Conservation (phyloP, 1,140 invertebrate species). For the Anastrepha ludens region DNA sequence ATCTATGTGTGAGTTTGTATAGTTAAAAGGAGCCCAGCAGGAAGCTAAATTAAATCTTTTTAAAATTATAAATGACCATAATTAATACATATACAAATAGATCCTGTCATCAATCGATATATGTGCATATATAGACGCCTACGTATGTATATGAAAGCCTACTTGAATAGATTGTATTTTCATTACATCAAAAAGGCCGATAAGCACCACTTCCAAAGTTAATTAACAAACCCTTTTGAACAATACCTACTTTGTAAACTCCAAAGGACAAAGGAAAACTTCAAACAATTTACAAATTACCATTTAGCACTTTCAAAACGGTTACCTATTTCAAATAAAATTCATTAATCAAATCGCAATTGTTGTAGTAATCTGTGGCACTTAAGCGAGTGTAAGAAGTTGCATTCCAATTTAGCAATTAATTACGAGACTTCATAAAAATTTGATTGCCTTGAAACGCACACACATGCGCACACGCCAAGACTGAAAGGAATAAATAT, state of each 20-base stretch:
- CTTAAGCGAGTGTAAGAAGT: neutral
- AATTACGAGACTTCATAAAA: slow-evolving; percentile 21
- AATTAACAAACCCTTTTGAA: neutral
- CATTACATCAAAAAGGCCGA: neutral
- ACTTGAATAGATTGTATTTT: neutral
- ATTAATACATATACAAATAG: no score
- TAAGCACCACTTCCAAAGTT: neutral
- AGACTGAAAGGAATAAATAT: neutral
- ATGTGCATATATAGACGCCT: no score
- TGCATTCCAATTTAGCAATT: slow-evolving; percentile 12
- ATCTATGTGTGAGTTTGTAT: no score
- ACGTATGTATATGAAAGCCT: no score
- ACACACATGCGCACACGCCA: neutral
- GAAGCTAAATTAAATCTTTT: no score
- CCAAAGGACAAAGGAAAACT: slow-evolving; percentile 8
- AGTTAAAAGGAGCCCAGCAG: no score
- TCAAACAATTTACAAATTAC: neutral
- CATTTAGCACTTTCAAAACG: neutral
- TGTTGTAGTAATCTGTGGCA: neutral
- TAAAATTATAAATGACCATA: no score
- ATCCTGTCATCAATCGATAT: no score
- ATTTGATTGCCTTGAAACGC: neutral
- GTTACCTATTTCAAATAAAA: neutral
- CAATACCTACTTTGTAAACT: neutral
- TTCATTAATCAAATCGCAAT: slow-evolving; percentile 8